These are phyloP conservation scores for Coptodon rendalli DNA, from an alignment of 2,113 vertebrate species.

Conservation along the genomic window DNA sequence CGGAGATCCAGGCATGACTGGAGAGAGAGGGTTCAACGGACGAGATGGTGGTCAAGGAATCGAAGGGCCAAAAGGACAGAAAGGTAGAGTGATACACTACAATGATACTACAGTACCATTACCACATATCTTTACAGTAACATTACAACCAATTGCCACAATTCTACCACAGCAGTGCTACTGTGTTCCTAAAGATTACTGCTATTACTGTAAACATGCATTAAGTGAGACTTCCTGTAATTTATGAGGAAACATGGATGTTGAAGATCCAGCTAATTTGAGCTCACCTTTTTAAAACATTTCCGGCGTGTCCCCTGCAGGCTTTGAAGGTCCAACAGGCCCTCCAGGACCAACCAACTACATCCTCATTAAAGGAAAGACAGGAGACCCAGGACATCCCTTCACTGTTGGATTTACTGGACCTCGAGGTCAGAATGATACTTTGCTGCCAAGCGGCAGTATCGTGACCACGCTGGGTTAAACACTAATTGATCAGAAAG, in stretches of 20 bases:
- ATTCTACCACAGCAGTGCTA: not conserved
- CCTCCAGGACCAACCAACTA: not conserved
- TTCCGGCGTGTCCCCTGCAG: constrained; percentile 23
- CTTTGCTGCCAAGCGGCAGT: not conserved
- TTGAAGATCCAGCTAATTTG: not conserved
- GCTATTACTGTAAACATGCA: not conserved
- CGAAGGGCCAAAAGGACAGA: constrained; percentile 59
- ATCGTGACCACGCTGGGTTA: not conserved
- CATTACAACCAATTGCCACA: not conserved
- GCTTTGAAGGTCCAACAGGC: constrained; percentile 37
- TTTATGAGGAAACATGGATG: not conserved
- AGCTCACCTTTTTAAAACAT: not conserved
- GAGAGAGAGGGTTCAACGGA: constrained; percentile 51
- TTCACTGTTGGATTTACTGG: constrained; percentile 52
- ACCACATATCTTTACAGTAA: not conserved
- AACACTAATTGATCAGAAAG: not conserved
- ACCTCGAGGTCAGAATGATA: constrained; percentile 49
- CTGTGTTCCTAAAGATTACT: not conserved
- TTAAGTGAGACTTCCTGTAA: not conserved
- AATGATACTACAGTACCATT: not conserved
- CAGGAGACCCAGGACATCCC: constrained; percentile 4
- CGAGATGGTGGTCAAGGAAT: constrained; percentile 48
- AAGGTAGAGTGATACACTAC: constrained; percentile 43
- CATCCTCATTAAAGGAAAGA: constrained; percentile 33
- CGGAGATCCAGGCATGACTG: constrained; percentile 49